These are phyloP conservation scores for Platynereis dumerilii DNA, from an alignment of 2,888 invertebrate species.

Conservation along the genomic window DNA sequence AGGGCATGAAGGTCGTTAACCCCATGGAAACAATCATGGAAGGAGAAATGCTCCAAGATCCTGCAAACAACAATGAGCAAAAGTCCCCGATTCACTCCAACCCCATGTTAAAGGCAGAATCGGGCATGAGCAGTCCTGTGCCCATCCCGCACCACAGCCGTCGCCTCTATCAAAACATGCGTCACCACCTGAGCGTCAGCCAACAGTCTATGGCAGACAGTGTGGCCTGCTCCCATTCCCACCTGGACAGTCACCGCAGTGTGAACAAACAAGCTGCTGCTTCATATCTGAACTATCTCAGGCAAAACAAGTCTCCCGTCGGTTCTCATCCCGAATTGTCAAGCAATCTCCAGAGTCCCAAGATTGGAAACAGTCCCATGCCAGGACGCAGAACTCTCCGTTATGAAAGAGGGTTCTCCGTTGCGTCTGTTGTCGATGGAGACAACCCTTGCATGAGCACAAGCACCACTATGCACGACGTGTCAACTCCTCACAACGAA, in stretches of 20 bases:
- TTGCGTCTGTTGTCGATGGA: too few relatives aligned
- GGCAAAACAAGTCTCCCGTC: too few relatives aligned
- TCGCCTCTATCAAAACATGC: slow-evolving; percentile 28
- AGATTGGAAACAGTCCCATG: not conserved
- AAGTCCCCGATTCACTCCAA: not conserved
- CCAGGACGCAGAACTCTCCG: not conserved
- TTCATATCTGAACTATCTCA: too few relatives aligned
- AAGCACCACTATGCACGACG: too few relatives aligned
- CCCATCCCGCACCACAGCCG: slow-evolving; percentile 21
- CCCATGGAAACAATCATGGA: slow-evolving; percentile 41
- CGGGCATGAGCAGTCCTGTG: slow-evolving; percentile 12
- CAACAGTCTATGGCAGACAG: not conserved
- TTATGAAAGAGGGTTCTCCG: not conserved
- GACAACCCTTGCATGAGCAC: too few relatives aligned
- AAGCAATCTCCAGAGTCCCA: too few relatives aligned
- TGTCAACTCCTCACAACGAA: too few relatives aligned
- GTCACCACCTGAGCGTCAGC: slow-evolving; percentile 30
- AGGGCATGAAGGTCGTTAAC: slow-evolving; percentile 39
- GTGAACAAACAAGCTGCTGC: not conserved
- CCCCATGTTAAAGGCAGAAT: slow-evolving; percentile 1
- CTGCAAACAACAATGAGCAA: not conserved
- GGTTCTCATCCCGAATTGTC: too few relatives aligned
- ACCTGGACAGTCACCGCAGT: not conserved
- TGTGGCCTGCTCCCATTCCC: too few relatives aligned
- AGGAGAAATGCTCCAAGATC: slow-evolving; percentile 18